Evolutionary conservation across 2,797 vertebrate genomes (phyloP), one percentile per base, ranked within the genome.

Genomic region (Bradypodion pumilum): DNA sequence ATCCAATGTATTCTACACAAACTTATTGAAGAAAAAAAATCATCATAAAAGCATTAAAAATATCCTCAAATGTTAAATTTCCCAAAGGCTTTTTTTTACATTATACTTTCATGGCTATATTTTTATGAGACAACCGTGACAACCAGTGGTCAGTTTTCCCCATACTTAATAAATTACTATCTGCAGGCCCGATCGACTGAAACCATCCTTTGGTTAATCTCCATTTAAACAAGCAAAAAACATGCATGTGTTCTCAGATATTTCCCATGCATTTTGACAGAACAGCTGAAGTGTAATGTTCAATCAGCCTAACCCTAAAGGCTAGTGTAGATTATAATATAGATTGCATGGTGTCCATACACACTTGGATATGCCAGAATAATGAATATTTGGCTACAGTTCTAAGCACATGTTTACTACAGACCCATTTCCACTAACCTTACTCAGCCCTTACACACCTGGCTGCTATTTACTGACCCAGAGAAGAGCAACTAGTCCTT

Each of bases 71-170:
- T 62, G 5, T 32, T 91, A 85, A 12, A 27, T 42, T 62, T 83
- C 89, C 23, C 1, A 2, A 89, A 86, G 19, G 0, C 29, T 2
- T 8, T 37, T 87, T 89, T 79, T 46, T 37, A 65, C 87, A 90
- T 77, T 77, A 68, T 7, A 0, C 0, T 23, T n/a, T 27, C 70
- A 69, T 60, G 37, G 42, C 29, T 89, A 5, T 79, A 42, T 1
- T 93, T 96, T 86, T n/a, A 74, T 94, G 91, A 90, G 93, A 88
- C 95, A 96, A 96, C 92, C 96, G 95, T 96, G 95, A 95, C 95
- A 95, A 95, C 94, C 94, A 95, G 95, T 40, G 94, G 95, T 89
- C 74, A 74, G 15, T 88, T 83, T 65, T 13, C 44, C 86, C 77
- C 5, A 88, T 75, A 3, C 0, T 82, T 72, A 46, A 29, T 13